A percentile compares a stretch with the other conserved stretches of the same genome.
Conservation (phyloP, 2,888 invertebrate genomes). For the Cheilosia grossa region DNA sequence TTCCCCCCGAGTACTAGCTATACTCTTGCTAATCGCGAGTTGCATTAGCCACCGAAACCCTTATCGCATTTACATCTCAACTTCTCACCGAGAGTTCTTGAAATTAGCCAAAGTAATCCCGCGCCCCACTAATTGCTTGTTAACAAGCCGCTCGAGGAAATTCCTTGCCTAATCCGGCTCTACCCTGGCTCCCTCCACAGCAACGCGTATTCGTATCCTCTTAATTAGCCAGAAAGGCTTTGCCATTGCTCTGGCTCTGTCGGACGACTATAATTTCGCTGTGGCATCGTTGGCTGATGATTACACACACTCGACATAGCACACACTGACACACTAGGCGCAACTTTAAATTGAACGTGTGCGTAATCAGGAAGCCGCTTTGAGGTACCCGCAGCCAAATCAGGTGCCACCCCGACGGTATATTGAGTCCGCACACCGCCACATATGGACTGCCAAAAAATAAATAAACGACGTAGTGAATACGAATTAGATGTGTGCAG, state of each 20-base stretch:
- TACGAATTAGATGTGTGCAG: constrained; percentile 48
- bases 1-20: not conserved
- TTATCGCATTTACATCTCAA: constrained; percentile 36
- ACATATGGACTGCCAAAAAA: constrained; percentile 55
- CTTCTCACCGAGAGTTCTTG: constrained; percentile 14
- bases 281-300: constrained; percentile 16
- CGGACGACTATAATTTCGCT: constrained; percentile 41
- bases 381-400: no score
- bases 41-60: constrained; percentile 4
- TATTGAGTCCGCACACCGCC: not conserved
- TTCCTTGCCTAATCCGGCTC: constrained; percentile 1
- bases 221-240: constrained; percentile 62
- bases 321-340: not conserved
- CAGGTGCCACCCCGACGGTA: no score
- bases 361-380: constrained; percentile 53
- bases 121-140: constrained; percentile 60
- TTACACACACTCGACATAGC: not conserved
- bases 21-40: constrained; percentile 13
- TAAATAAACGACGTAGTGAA: constrained; percentile 53
- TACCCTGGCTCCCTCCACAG: not conserved
- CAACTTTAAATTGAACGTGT: constrained; percentile 3
- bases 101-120: constrained; percentile 43
- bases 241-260: constrained; percentile 23
- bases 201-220: constrained; percentile 21
- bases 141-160: constrained; percentile 41